Conservation (phyloP, 2,113 vertebrate genomes). For the Brachyhypopomus occidentalis region DNA sequence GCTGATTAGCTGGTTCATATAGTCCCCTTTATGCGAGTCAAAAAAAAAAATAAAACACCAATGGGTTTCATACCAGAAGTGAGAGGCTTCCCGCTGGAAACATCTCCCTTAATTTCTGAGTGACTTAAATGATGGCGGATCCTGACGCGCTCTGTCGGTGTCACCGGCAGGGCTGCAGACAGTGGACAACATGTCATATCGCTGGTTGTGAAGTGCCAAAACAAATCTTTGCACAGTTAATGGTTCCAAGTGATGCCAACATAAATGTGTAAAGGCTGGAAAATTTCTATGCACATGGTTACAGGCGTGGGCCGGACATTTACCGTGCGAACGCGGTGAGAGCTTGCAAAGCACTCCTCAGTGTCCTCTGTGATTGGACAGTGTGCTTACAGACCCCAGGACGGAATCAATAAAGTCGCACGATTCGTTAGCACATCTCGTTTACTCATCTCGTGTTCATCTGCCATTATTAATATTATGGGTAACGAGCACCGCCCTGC, state of each 20-base stretch:
- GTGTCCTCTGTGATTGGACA: neutral
- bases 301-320: neutral
- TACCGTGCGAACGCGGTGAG: neutral
- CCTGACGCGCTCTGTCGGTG: neutral
- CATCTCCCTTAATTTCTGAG: neutral
- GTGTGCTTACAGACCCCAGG: neutral
- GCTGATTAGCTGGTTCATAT: no score
- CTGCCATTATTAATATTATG: constrained; percentile 1
- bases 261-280: neutral
- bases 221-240: neutral
- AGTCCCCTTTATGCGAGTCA: no score
- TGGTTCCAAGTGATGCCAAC: no score
- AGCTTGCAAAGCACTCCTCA: neutral
- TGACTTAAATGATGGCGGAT: neutral
- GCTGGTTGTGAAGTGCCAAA: neutral
- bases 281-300: constrained; percentile 3
- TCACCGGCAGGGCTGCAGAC: neutral
- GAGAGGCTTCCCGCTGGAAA: no score
- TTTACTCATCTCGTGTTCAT: neutral
- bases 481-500: constrained; percentile 7
- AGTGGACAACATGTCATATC: neutral
- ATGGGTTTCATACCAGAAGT: no score
- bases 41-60: no score
- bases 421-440: neutral
- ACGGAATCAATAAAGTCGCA: neutral